phyloP scores from a whole-genome alignment of 2,888 invertebrate species.

The Troides aeacus region DNA sequence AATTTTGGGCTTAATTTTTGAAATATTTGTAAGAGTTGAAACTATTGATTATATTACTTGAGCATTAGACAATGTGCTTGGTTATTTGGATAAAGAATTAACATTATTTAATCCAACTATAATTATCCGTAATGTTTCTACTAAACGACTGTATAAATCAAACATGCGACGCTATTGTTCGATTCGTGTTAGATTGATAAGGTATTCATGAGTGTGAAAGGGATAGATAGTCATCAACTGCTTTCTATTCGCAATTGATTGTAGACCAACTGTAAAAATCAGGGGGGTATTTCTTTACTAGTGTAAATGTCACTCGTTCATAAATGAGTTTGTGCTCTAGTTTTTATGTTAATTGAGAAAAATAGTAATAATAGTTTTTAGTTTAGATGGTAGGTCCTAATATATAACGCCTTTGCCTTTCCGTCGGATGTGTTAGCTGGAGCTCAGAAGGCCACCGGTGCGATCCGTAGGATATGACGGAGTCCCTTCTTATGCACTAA shows the following conservation, averaged over 20 bases:
- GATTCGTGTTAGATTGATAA: constrained; percentile 80
- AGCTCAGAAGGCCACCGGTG: too few relatives aligned
- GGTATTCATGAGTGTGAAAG: constrained; percentile 77
- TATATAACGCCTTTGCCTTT: too few relatives aligned
- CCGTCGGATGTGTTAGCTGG: too few relatives aligned
- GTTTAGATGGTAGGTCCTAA: too few relatives aligned
- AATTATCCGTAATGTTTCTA: constrained; percentile 79
- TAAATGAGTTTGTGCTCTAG: constrained; percentile 27
- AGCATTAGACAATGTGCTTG: background rate
- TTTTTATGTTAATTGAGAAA: constrained; percentile 24
- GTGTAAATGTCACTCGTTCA: constrained; percentile 28
- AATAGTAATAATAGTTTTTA: too few relatives aligned
- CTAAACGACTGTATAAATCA: constrained; percentile 80
- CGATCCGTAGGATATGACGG: too few relatives aligned
- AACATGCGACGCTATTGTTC: constrained; percentile 79
- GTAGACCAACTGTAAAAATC: constrained; percentile 42
- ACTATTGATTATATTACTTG: background rate
- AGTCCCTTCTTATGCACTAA: too few relatives aligned
- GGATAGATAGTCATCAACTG: constrained; percentile 71
- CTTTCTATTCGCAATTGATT: constrained; percentile 72
- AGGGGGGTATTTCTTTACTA: constrained; percentile 33
- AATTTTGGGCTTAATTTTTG: too few relatives aligned
- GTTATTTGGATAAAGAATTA: constrained; percentile 52
- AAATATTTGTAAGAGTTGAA: background rate
- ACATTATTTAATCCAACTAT: constrained; percentile 60